Evolutionary conservation across 2,888 invertebrate species (phyloP).

Genomic region (Imbricaverruca yamaguchii): DNA sequence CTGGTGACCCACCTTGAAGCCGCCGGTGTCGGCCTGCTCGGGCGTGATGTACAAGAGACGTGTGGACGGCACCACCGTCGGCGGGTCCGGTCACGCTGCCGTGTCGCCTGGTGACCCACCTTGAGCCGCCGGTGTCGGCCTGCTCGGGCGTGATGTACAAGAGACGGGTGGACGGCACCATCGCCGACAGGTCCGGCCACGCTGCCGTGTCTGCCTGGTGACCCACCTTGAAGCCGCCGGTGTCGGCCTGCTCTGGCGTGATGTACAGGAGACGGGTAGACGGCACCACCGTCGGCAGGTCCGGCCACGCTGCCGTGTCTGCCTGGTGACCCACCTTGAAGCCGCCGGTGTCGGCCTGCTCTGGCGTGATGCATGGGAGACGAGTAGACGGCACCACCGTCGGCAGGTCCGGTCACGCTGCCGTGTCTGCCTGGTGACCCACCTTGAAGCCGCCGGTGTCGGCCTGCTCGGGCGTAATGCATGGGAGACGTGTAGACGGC

Average conservation of each 20-base stretch:
- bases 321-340: constrained; percentile 47
- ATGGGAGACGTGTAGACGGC: constrained; percentile 75
- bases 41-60: constrained; percentile 92
- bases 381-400: constrained; percentile 64
- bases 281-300: constrained; percentile 65
- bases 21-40: constrained; percentile 76
- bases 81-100: constrained; percentile 67
- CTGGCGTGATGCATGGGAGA: constrained; percentile 93
- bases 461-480: constrained; percentile 95
- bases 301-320: constrained; percentile 57
- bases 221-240: constrained; percentile 57
- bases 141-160: constrained; percentile 97
- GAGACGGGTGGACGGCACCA: constrained; percentile 68
- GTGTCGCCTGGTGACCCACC: constrained; percentile 39
- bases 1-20: constrained; percentile 51
- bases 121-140: constrained; percentile 66
- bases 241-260: constrained; percentile 90
- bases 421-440: constrained; percentile 40
- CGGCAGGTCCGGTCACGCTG: constrained; percentile 64
- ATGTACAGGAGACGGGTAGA: constrained; percentile 80
- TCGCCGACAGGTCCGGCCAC: constrained; percentile 63
- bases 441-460: constrained; percentile 63
- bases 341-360: constrained; percentile 72
- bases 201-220: constrained; percentile 46
- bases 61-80: constrained; percentile 61